Conservation (phyloP, 2,888 invertebrate species). For the Megastigmus dorsalis region DNA sequence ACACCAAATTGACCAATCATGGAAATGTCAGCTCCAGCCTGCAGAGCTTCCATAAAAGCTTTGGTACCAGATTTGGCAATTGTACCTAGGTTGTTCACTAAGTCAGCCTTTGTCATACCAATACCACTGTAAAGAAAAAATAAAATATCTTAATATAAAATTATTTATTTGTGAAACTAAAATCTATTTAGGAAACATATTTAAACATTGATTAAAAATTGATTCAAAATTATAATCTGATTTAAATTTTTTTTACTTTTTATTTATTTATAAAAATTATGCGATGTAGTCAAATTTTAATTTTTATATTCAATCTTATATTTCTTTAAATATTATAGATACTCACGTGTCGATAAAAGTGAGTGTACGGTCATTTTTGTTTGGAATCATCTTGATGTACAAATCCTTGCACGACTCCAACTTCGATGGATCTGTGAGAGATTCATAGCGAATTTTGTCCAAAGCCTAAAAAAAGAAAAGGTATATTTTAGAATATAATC, state of each 20-base stretch:
- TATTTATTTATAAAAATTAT: neutral
- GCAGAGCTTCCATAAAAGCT: constrained; percentile 99
- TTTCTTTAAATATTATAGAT: constrained; percentile 2
- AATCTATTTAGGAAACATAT: too few species aligned
- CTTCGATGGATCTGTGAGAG: constrained; percentile 95
- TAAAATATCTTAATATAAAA: neutral
- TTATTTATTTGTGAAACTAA: neutral
- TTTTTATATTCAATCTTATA: neutral
- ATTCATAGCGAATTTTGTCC: constrained; percentile 96
- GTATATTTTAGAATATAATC: too few species aligned
- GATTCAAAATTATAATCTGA: neutral
- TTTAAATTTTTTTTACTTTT: neutral
- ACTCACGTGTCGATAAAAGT: constrained; percentile 89
- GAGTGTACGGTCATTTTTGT: constrained; percentile 95
- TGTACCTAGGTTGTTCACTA: constrained; percentile 98
- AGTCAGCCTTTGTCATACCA: constrained; percentile 99
- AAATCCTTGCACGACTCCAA: constrained; percentile 96
- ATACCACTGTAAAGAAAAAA: constrained; percentile 78
- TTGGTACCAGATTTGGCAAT: constrained; percentile 99
- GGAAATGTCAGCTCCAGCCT: constrained; percentile 98
- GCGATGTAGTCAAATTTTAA: neutral
- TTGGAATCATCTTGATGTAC: constrained; percentile 96
- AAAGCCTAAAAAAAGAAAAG: constrained; percentile 76
- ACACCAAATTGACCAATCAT: constrained; percentile 99
- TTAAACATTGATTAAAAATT: neutral